A percentile compares a stretch with the other conserved stretches of the same genome.
Evolutionary conservation across 2,888 invertebrate genomes (phyloP).

Genomic region (Callyntrura guangdongensis): DNA sequence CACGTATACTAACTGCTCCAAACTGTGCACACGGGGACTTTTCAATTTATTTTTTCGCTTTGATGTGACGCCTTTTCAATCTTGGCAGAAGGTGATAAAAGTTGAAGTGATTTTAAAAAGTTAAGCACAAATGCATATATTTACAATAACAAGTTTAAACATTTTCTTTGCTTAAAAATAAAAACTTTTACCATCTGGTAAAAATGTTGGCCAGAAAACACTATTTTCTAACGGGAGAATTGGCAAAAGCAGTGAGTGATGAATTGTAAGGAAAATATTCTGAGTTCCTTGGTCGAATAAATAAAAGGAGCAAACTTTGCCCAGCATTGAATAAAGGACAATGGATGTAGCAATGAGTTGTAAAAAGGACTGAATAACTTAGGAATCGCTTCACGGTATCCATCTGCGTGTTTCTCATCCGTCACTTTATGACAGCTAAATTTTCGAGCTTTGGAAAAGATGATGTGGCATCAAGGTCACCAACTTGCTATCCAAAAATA

Average conservation of each 20-base stretch:
- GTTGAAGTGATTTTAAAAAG: background rate
- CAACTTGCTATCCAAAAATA: slow-evolving; percentile 58
- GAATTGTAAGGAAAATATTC: background rate
- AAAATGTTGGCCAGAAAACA: background rate
- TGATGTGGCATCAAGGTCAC: slow-evolving; percentile 69
- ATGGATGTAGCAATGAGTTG: background rate
- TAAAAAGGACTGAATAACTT: background rate
- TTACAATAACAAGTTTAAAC: background rate
- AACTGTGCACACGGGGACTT: background rate
- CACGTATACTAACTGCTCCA: background rate
- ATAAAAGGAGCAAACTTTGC: too few relatives aligned
- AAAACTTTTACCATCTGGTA: slow-evolving; percentile 14
- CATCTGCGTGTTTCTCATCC: background rate
- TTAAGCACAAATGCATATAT: background rate
- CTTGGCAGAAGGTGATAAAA: slow-evolving; percentile 17
- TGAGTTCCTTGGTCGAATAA: too few relatives aligned
- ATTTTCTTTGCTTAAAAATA: background rate
- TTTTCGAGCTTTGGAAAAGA: slow-evolving; percentile 35
- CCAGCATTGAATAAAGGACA: background rate
- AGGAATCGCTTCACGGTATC: background rate
- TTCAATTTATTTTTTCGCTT: slow-evolving; percentile 14
- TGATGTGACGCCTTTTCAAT: background rate
- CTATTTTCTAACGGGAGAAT: background rate
- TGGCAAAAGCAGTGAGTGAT: background rate
- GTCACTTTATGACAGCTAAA: slow-evolving; percentile 48